Evolutionary conservation across 2,888 invertebrate species (phyloP), one percentile per base, ranked within the genome.

Genomic region (Eustalomyia histrio): DNA sequence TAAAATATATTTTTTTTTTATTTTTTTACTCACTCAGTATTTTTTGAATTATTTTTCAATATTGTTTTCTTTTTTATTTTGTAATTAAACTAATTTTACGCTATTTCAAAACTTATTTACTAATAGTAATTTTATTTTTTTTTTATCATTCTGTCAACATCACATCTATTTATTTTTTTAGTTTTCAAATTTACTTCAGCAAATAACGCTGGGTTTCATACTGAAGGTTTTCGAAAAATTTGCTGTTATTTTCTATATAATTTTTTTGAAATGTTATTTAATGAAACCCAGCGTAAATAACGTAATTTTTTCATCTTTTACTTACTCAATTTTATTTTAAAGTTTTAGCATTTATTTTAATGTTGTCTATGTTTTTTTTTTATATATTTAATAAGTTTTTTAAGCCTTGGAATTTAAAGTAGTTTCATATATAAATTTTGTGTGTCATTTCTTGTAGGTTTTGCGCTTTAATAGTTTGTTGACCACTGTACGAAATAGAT

Each of bases 381-480:
- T n/a, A n/a, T n/a, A n/a, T n/a, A n/a, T n/a, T n/a, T 6, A 35
- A 47, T 52, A 61, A 29, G 6, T 29, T 18, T 67, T 61, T 58
- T 75, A 71, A 76, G 52, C 47, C 55, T 79, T 72, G 57, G 64
- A 72, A 18, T 43, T 58, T 74, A 60, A 29, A 75, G 57, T 39
- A 53, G 57, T 75, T 73, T 65, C 72, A 65, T 63, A 68, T 10
- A 69, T 78, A 65, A 72, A 8, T 63, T 76, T 50, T 82, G 75
- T 80, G 50, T 84, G 80, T 85, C 84, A 86, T 83, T 84, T 84
- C 67, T 85, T 85, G 72, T 84, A 60, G 69, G 82, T 83, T 81
- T 85, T 85, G 80, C 79, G 83, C 65, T 84, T 85, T 47, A 85
- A 79, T 82, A 87, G 83, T 82, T 86, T 85, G 79, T 83, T 86